phyloP scores from a whole-genome alignment of 1,140 invertebrate genomes.

The Chymomyza costata region DNA sequence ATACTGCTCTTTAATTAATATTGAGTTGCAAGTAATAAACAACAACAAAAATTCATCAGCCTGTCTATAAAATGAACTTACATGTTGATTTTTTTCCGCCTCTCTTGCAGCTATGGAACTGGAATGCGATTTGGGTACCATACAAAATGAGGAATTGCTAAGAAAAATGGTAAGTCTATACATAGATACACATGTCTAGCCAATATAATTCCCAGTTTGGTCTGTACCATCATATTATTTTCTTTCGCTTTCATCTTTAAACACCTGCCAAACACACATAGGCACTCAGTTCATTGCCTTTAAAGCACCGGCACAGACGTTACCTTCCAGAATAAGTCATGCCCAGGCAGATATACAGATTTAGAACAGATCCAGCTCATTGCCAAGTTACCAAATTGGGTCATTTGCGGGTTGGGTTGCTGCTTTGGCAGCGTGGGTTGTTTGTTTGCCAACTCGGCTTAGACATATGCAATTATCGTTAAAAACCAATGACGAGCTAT shows the following conservation, averaged over 20 bases:
- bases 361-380: constrained; percentile 15
- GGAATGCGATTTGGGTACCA: constrained; percentile 80
- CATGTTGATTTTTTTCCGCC: too few relatives aligned
- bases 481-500: constrained; percentile 45
- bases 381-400: constrained; percentile 62
- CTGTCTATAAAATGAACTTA: too few relatives aligned
- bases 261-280: not conserved
- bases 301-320: constrained; percentile 21
- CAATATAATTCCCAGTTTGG: too few relatives aligned
- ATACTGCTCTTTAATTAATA: too few relatives aligned
- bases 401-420: constrained; percentile 58
- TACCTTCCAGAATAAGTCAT: constrained; percentile 30
- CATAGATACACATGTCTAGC: too few relatives aligned
- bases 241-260: too few relatives aligned
- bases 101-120: constrained; percentile 65
- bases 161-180: constrained; percentile 81
- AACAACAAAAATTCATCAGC: too few relatives aligned
- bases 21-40: too few relatives aligned
- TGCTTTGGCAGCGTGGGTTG: constrained; percentile 35
- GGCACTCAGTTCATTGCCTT: constrained; percentile 35
- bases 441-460: constrained; percentile 37
- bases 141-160: constrained; percentile 83
- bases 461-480: constrained; percentile 61
- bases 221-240: too few relatives aligned
- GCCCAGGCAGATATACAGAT: constrained; percentile 7